Evolutionary conservation across 1,140 invertebrate genomes (phyloP).

Genomic region (Zaprionus camerounensis): DNA sequence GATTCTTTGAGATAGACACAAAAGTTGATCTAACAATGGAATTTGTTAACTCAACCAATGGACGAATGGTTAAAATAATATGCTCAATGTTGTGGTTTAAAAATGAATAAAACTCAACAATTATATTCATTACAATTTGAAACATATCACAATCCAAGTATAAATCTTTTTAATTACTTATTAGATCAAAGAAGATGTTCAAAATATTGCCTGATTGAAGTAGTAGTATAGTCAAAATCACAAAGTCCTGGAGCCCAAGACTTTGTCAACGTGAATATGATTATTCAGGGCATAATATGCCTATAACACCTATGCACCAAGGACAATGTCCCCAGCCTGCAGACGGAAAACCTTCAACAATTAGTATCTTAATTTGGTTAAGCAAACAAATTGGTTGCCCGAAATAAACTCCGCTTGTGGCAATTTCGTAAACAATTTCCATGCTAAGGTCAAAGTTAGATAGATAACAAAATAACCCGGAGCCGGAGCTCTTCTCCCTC

Average conservation of each 20-base stretch:
- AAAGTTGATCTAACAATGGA: no score
- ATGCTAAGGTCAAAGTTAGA: constrained; percentile 62
- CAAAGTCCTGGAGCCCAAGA: no score
- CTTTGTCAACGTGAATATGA: no score
- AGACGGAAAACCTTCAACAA: constrained; percentile 47
- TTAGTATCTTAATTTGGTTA: constrained; percentile 50
- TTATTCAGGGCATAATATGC: background rate
- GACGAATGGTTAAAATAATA: no score
- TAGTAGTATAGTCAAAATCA: no score
- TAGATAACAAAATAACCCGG: constrained; percentile 35
- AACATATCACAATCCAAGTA: background rate
- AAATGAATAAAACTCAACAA: background rate
- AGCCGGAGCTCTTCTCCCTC: background rate
- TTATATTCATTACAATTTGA: background rate
- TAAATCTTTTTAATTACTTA: background rate
- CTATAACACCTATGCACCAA: no score
- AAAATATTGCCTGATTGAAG: no score
- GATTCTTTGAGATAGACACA: no score
- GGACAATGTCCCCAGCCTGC: background rate
- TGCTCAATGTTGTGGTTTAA: background rate
- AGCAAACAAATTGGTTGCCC: constrained; percentile 46
- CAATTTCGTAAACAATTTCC: constrained; percentile 61
- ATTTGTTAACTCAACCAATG: no score
- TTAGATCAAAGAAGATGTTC: background rate
- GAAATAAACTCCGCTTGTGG: constrained; percentile 33